Base-by-base conservation (phyloP, 2,113 vertebrate genomes). In the Cyanoderma ruficeps region DNA sequence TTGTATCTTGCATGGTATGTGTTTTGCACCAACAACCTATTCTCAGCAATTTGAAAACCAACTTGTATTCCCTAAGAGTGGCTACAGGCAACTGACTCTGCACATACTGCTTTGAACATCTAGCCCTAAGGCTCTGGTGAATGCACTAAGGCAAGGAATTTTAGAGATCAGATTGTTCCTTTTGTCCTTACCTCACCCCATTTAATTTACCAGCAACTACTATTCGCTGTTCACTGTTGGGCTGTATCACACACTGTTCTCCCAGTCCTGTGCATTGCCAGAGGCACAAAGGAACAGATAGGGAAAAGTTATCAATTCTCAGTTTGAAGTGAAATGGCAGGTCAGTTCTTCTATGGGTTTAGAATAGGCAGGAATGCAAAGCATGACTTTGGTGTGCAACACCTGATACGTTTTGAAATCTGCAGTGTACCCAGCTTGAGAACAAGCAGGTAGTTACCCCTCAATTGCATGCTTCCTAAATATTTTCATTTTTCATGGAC, bases 151-250 rank as follows among this genome's bases (percentile, higher is more conserved):
- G 44, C 1, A 6, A 82, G 59, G 53, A 94, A 87, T 87, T 92
- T 65, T 71, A 88, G 47, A 59, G 44, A 47, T 61, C 83, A 80
- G 22, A 46, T 87, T 71, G 42, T 52, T 95, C 79, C 41, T 93
- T 95, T 95, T 93, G 90, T 96, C 79, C 90, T 91, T 83, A 90
- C 74, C 75, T 95, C 75, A 93, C 56, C 81, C 50, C 60, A 37
- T 0, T 83, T 86, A 71, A 90, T 91, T 90, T 95, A 86, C 50
- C 30, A 91, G 80, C 55, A 84, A 33, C 42, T 88, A 17, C 64
- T 86, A 44, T 83, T 86, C 92, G 65, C 10, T 67, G 35, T 64
- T 49, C 56, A n/a, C n/a, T n/a, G n/a, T n/a, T n/a, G n/a, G 41
- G 59, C 72, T 88, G 18, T 78, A 93, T 90, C 89, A 79, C 65